Conservation (phyloP, 30 jellyfish, hydroid and myxozoan genomes). For the Hydra vulgaris region DNA sequence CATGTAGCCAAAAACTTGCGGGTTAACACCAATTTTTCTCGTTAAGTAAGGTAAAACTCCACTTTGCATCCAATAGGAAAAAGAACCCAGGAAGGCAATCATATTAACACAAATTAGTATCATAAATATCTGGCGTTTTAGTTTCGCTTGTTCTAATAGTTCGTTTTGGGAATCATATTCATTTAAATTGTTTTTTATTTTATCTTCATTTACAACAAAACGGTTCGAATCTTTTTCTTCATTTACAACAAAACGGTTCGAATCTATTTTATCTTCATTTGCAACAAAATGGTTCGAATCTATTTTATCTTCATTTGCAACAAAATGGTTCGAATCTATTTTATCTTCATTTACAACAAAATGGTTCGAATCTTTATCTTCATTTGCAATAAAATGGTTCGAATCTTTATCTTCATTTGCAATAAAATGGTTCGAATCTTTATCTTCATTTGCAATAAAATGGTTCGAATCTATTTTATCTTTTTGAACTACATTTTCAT, state of each 20-base stretch:
- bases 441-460: not conserved
- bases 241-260: not conserved
- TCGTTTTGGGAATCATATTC: not conserved
- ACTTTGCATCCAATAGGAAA: slow-evolving; percentile 31
- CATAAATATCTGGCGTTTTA: not conserved
- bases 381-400: not conserved
- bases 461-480: not conserved
- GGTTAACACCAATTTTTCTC: slow-evolving; percentile 18
- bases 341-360: not conserved
- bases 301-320: too few species aligned
- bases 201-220: not conserved
- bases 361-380: not conserved
- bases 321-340: not conserved
- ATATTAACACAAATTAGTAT: slow-evolving; percentile 10
- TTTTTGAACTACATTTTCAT: not conserved
- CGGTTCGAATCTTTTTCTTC: not conserved
- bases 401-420: not conserved
- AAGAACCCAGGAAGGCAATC: slow-evolving; percentile 27
- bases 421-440: not conserved
- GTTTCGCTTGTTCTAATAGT: not conserved
- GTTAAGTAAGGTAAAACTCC: slow-evolving; percentile 37
- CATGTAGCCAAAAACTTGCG: slow-evolving; percentile 34
- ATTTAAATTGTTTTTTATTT: too few species aligned
- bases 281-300: too few species aligned
- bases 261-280: not conserved